These are phyloP conservation scores for Balaeniceps rex DNA, from an alignment of 2,113 vertebrate species.

Conservation along the genomic window DNA sequence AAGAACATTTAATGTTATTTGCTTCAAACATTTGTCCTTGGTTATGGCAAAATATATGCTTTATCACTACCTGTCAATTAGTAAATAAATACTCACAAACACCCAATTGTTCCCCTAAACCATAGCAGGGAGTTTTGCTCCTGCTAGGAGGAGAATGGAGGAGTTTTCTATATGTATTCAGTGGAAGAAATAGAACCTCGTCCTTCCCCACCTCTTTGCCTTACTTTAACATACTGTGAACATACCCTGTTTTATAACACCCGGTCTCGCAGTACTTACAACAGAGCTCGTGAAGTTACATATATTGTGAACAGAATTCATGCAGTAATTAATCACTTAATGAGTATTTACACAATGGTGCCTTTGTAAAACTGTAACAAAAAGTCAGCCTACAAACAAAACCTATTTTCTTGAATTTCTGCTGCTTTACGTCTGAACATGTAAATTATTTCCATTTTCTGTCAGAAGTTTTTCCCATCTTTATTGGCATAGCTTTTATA, in stretches of 20 bases:
- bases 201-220: neutral
- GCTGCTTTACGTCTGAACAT: neutral
- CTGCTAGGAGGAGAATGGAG: neutral
- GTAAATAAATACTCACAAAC: neutral
- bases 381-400: neutral
- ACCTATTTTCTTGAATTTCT: neutral
- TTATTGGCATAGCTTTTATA: neutral
- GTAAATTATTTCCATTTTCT: neutral
- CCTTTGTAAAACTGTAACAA: neutral
- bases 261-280: neutral
- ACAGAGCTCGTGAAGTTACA: neutral
- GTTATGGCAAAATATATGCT: neutral
- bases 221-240: neutral
- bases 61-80: neutral
- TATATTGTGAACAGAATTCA: neutral
- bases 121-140: neutral
- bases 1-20: neutral
- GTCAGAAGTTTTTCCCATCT: neutral
- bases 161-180: neutral
- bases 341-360: neutral
- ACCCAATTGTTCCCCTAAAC: neutral
- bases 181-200: neutral
- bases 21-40: neutral
- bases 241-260: neutral
- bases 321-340: neutral